These are phyloP conservation scores for Aleiodes alternator DNA, from an alignment of 2,888 invertebrate genomes.

Conservation along the genomic window DNA sequence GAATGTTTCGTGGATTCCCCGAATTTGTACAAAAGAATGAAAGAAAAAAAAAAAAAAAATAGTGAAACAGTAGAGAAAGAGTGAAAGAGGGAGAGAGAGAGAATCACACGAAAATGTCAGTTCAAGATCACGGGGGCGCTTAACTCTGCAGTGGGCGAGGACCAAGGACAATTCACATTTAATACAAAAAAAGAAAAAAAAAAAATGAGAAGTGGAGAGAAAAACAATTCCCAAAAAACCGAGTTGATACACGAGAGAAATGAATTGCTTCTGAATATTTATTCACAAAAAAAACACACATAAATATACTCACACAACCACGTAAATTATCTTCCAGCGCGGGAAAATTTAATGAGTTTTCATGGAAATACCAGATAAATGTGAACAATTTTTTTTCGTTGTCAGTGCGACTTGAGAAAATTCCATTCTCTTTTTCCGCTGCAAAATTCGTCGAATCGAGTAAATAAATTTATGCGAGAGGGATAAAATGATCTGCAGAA, in stretches of 20 bases:
- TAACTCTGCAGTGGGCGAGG: constrained; percentile 54
- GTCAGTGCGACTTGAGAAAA: too few species aligned
- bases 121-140: constrained; percentile 59
- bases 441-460: too few species aligned
- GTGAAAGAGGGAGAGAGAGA: constrained; percentile 38
- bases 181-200: too few species aligned
- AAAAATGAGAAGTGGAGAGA: not conserved
- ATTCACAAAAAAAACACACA: not conserved
- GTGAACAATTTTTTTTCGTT: too few species aligned
- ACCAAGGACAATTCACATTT: constrained; percentile 52
- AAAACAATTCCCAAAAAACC: not conserved
- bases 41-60: not conserved
- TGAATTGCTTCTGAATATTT: not conserved
- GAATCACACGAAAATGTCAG: constrained; percentile 55
- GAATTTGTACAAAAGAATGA: not conserved
- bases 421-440: too few species aligned
- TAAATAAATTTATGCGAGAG: too few species aligned
- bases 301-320: too few species aligned
- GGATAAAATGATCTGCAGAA: too few species aligned
- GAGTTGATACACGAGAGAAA: not conserved
- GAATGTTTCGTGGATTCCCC: constrained; percentile 19
- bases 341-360: too few species aligned
- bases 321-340: too few species aligned
- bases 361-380: too few species aligned
- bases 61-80: not conserved